Evolutionary conservation across 2,797 vertebrate genomes (phyloP), one percentile per base, ranked within the genome.

Genomic region (Phrynocephalus guinanensis): DNA sequence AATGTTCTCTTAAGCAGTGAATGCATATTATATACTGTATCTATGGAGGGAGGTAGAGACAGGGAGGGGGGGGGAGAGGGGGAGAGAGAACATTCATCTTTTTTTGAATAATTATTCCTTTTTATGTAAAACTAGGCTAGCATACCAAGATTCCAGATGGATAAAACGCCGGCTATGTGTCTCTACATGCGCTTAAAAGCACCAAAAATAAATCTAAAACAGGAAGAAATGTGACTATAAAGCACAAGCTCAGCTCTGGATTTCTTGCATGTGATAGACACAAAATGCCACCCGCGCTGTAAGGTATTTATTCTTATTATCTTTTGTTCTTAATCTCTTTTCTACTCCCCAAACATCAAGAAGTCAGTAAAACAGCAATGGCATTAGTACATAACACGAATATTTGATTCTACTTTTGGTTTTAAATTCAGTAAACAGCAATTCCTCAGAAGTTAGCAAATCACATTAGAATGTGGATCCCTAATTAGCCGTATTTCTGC

Each of bases 401-500:
- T 72, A 73, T 73, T 81, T 63, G 16, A 73, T 81, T 48, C 52
- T 44, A 80, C 56, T 63, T 86, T 63, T 30, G 78, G n/a, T 70
- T 85, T 86, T 71, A 72, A 30, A 80, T 22, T 81, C 78, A 86
- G 28, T 15, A 88, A 93, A 79, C 50, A 82, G 52, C 2, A 22
- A 83, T 88, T 87, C 72, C 63, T 24, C 56, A 63, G 11, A 16
- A 60, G 75, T 87, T 30, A 88, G 60, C 10, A 86, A 86, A 89
- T 89, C 72, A 84, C 86, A 86, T 92, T 26, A 67, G 5, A 82
- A n/a, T 26, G 28, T 82, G 3, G 0, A 26, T 87, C 88, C 8
- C 44, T 91, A 92, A 91, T n/a, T 68, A 92, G 26, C 89, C 52
- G 87, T 79, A 86, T 52, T 81, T 93, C 52, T 86, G 7, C 50